Conservation (phyloP, 2,888 invertebrate species). For the Cephus pygmeus region DNA sequence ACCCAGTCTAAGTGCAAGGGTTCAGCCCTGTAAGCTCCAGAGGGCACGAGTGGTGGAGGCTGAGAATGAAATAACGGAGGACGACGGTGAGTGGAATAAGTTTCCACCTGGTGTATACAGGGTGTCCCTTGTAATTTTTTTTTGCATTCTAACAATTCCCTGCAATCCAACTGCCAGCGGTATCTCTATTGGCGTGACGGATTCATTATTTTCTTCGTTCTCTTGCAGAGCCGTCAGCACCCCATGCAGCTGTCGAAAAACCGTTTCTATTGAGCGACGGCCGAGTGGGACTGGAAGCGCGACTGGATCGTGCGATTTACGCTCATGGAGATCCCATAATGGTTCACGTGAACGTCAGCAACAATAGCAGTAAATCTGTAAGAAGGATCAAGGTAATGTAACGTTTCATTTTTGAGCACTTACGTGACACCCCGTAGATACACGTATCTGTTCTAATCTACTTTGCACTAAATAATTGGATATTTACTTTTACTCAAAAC, state of each 20-base stretch:
- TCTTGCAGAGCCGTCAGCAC: slow-evolving; percentile 69
- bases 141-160: background rate
- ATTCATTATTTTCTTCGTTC: background rate
- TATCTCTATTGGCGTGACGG: slow-evolving; percentile 18
- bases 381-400: slow-evolving; percentile 82
- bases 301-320: slow-evolving; percentile 84
- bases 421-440: background rate
- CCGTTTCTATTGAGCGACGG: slow-evolving; percentile 90
- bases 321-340: slow-evolving; percentile 84
- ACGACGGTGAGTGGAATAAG: slow-evolving; percentile 38
- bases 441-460: background rate
- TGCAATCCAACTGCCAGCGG: background rate
- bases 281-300: slow-evolving; percentile 81
- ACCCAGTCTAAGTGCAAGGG: slow-evolving; percentile 19
- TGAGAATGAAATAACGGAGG: slow-evolving; percentile 45
- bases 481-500: no score
- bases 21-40: slow-evolving; percentile 24
- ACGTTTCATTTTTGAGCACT: background rate
- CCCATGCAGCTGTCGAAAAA: slow-evolving; percentile 80
- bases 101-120: background rate
- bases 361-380: slow-evolving; percentile 87
- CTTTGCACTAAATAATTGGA: background rate
- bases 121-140: background rate
- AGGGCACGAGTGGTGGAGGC: slow-evolving; percentile 36
- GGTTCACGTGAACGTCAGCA: slow-evolving; percentile 79